Percentiles rank a stretch among this genome's conserved stretches.
Evolutionary conservation across 2,888 invertebrate species (phyloP).

Genomic region (Apoda limacodes): DNA sequence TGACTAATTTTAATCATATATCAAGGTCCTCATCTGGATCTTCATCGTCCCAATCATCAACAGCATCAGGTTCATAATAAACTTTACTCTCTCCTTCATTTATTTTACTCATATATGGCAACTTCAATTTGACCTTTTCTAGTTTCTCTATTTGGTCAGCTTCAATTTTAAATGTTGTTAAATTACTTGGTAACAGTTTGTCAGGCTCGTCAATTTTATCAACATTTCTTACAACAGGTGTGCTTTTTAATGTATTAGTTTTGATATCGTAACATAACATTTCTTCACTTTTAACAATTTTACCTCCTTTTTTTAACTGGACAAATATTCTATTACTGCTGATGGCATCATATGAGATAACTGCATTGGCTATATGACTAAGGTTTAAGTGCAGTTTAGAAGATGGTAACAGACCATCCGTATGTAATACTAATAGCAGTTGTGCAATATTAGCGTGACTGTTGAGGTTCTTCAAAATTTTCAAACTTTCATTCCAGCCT

Average conservation of each 20-base stretch:
- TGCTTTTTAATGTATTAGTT: constrained; percentile 34
- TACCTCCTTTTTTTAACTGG: constrained; percentile 63
- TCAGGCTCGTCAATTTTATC: constrained; percentile 38
- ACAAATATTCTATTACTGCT: constrained; percentile 35
- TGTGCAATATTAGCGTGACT: constrained; percentile 31
- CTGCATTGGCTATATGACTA: constrained; percentile 52
- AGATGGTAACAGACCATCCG: constrained; percentile 51
- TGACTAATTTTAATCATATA: constrained; percentile 46
- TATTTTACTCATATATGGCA: constrained; percentile 72
- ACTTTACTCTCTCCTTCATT: constrained; percentile 72
- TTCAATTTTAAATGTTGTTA: constrained; percentile 75
- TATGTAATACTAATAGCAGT: constrained; percentile 52
- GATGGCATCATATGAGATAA: constrained; percentile 35
- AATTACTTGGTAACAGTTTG: constrained; percentile 43
- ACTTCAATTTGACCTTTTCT: constrained; percentile 67
- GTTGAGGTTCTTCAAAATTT: constrained; percentile 30
- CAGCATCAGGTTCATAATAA: constrained; percentile 80
- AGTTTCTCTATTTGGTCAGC: constrained; percentile 72
- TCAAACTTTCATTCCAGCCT: constrained; percentile 46
- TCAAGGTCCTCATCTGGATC: constrained; percentile 89
- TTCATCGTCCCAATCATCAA: constrained; percentile 88
- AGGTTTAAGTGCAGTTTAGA: constrained; percentile 51
- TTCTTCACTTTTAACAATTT: constrained; percentile 57
- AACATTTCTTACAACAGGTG: constrained; percentile 32
- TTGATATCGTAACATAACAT: constrained; percentile 36